phyloP scores from a whole-genome alignment of 2,888 invertebrate genomes.

The Platypus cylindrus region DNA sequence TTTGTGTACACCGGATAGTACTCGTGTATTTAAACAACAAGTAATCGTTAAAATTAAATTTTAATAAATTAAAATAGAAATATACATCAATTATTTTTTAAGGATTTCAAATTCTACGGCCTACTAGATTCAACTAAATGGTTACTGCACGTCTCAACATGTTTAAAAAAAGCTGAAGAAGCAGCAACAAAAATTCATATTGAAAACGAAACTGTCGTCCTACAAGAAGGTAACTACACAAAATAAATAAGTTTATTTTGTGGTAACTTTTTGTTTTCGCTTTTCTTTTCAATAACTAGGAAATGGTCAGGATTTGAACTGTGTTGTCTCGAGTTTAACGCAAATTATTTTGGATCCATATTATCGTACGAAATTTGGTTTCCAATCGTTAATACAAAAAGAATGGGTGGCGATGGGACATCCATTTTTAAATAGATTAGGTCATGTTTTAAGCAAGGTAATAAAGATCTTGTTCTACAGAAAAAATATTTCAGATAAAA shows the following conservation, averaged over 20 bases:
- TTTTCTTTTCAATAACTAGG: too few species aligned
- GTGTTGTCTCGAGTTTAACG: conserved; percentile 72
- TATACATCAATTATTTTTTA: neutral
- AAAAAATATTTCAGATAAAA: neutral
- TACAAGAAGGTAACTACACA: conserved; percentile 59
- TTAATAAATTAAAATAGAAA: neutral
- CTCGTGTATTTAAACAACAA: conserved; percentile 55
- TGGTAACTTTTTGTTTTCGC: too few species aligned
- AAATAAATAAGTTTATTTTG: conserved; percentile 8
- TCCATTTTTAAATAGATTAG: conserved; percentile 50
- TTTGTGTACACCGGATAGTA: conserved; percentile 64
- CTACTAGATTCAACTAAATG: conserved; percentile 72
- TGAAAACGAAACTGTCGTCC: conserved; percentile 58
- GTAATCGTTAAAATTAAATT: conserved; percentile 1
- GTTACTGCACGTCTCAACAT: conserved; percentile 68
- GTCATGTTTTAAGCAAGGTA: conserved; percentile 47
- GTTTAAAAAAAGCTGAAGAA: conserved; percentile 59
- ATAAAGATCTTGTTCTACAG: neutral
- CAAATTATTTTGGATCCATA: conserved; percentile 79
- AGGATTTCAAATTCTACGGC: conserved; percentile 64
- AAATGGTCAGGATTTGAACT: conserved; percentile 78
- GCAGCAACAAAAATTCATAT: conserved; percentile 53
- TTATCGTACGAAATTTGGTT: conserved; percentile 71
- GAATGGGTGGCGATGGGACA: conserved; percentile 93
- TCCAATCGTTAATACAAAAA: conserved; percentile 83